phyloP scores from a whole-genome alignment of 2,888 invertebrate species.

The Athetis lepigone region DNA sequence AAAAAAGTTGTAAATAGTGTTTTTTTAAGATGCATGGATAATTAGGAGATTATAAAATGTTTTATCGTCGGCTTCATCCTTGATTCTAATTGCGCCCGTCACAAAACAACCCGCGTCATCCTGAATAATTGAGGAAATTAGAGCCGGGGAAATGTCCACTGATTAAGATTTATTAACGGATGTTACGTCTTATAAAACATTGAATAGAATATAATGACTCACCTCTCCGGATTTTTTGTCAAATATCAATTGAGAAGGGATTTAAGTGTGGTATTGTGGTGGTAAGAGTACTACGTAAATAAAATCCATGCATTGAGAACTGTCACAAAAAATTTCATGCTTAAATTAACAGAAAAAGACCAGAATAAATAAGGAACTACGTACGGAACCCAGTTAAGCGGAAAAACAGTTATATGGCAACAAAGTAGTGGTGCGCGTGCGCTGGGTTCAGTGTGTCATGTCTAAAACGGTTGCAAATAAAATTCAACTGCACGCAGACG shows the following conservation, averaged over 20 bases:
- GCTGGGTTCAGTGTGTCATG: slow-evolving; percentile 35
- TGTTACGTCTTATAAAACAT: slow-evolving; percentile 43
- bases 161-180: slow-evolving; percentile 63
- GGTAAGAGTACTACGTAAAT: too few relatives aligned
- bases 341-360: neutral
- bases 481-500: slow-evolving; percentile 32
- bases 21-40: slow-evolving; percentile 54
- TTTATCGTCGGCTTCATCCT: slow-evolving; percentile 54
- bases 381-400: slow-evolving; percentile 29
- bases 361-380: slow-evolving; percentile 13
- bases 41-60: slow-evolving; percentile 60
- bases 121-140: slow-evolving; percentile 62
- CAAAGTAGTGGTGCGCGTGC: slow-evolving; percentile 19
- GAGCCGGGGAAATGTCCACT: slow-evolving; percentile 52
- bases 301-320: too few relatives aligned
- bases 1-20: slow-evolving; percentile 38
- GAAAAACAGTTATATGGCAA: slow-evolving; percentile 44
- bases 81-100: slow-evolving; percentile 62
- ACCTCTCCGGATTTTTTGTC: slow-evolving; percentile 28
- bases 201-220: slow-evolving; percentile 38
- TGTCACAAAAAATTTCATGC: neutral
- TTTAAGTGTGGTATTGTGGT: too few relatives aligned
- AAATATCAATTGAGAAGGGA: slow-evolving; percentile 4
- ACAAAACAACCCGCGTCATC: slow-evolving; percentile 52
- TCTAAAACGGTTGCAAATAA: slow-evolving; percentile 54